These are phyloP conservation scores for Formica selysi DNA, from an alignment of 1,140 invertebrate genomes.

Conservation along the genomic window DNA sequence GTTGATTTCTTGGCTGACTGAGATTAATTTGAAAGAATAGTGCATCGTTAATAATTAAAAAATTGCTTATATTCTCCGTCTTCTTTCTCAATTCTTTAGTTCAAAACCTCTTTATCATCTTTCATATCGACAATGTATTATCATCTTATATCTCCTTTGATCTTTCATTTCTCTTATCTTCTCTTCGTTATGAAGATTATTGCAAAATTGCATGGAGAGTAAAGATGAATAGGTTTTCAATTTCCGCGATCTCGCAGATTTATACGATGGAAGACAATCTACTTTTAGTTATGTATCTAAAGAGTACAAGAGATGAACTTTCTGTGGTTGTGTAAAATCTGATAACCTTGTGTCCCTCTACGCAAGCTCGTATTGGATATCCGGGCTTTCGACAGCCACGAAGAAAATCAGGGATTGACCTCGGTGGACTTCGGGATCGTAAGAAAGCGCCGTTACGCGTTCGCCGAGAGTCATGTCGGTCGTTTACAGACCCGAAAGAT, in stretches of 20 bases:
- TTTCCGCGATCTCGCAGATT: conserved; percentile 10
- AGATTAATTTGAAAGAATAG: conserved; percentile 26
- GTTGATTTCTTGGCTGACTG: conserved; percentile 14
- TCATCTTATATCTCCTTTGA: conserved; percentile 17
- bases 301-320: conserved; percentile 38
- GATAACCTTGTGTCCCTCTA: neutral
- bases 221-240: conserved; percentile 43
- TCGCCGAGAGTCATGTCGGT: conserved; percentile 54
- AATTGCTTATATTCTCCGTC: neutral
- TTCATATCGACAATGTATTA: conserved; percentile 30
- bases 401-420: conserved; percentile 71
- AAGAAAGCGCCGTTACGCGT: conserved; percentile 61
- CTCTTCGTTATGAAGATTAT: conserved; percentile 46
- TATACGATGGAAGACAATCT: conserved; percentile 33
- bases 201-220: conserved; percentile 20
- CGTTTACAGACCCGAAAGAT: conserved; percentile 17
- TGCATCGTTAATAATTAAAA: conserved; percentile 1
- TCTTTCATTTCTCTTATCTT: conserved; percentile 31
- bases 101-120: neutral
- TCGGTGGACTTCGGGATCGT: conserved; percentile 47
- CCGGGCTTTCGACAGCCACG: conserved; percentile 33
- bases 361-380: conserved; percentile 62
- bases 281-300: conserved; percentile 18
- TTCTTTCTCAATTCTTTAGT: neutral
- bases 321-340: conserved; percentile 23